Conservation (phyloP, 30 jellyfish, hydroid and myxozoan genomes). For the Aurelia sp. region DNA sequence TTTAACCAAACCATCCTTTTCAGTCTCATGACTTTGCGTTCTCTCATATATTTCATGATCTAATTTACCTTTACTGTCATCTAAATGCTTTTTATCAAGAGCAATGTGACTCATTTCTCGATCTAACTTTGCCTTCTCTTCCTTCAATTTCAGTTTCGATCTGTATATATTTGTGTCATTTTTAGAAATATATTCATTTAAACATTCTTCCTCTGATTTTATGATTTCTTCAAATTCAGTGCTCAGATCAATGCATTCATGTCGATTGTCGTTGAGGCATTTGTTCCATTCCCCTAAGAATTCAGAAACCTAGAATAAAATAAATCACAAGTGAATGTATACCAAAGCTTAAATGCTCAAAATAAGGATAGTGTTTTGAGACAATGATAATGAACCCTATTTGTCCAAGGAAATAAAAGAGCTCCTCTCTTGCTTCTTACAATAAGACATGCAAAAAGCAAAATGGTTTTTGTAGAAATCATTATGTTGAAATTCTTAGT, state of each 20-base stretch:
- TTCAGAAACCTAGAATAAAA: slow-evolving; percentile 12
- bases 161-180: slow-evolving; percentile 17
- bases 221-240: slow-evolving; percentile 39
- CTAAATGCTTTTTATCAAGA: slow-evolving; percentile 59
- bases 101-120: slow-evolving; percentile 68
- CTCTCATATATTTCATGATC: slow-evolving; percentile 52
- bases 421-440: no score
- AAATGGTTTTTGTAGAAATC: no score
- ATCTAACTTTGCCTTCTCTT: slow-evolving; percentile 59
- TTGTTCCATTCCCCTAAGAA: slow-evolving; percentile 34
- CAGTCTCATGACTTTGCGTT: slow-evolving; percentile 22
- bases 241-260: slow-evolving; percentile 39
- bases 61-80: slow-evolving; percentile 14
- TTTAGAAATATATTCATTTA: slow-evolving; percentile 5
- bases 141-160: slow-evolving; percentile 34
- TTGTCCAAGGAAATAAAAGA: no score
- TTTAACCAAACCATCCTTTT: slow-evolving; percentile 23
- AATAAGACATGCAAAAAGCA: no score
- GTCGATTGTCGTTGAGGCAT: slow-evolving; percentile 3
- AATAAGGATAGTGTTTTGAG: no score
- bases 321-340: no score
- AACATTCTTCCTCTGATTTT: slow-evolving; percentile 20
- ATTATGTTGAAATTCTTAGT: no score
- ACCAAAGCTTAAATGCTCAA: no score
- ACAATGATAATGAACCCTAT: no score